phyloP scores from a whole-genome alignment of 2,888 invertebrate species.

The Argyra leucocephala region DNA sequence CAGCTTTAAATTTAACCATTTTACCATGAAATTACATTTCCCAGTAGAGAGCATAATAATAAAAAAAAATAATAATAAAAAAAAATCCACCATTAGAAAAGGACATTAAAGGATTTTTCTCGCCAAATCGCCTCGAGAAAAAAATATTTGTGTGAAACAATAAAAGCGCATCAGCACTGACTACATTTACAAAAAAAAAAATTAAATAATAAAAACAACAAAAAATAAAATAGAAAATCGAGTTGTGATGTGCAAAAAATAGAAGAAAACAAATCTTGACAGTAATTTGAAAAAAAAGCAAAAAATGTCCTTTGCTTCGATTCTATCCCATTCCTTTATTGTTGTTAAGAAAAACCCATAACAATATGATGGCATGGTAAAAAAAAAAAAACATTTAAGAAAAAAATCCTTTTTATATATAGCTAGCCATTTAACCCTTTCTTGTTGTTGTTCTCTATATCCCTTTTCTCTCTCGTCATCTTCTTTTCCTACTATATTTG shows the following conservation, averaged over 20 bases:
- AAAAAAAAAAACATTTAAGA: not conserved
- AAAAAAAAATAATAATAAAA: not conserved
- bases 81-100: not conserved
- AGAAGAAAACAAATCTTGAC: not conserved
- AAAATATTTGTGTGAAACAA: not conserved
- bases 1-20: slow-evolving; percentile 2
- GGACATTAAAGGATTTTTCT: slow-evolving; percentile 2
- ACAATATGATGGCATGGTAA: not conserved
- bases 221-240: not conserved
- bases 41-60: not conserved
- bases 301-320: not conserved
- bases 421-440: not conserved
- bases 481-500: not conserved
- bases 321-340: not conserved
- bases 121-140: not conserved
- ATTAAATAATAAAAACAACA: not conserved
- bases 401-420: not conserved
- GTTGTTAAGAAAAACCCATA: not conserved
- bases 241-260: not conserved
- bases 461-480: not conserved
- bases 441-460: not conserved
- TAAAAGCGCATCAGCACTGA: not conserved
- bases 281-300: not conserved
- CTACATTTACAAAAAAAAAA: not conserved
- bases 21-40: slow-evolving; percentile 6